These are phyloP conservation scores for Sebastolobus alascanus DNA, from an alignment of 2,797 vertebrate genomes.

Conservation along the genomic window DNA sequence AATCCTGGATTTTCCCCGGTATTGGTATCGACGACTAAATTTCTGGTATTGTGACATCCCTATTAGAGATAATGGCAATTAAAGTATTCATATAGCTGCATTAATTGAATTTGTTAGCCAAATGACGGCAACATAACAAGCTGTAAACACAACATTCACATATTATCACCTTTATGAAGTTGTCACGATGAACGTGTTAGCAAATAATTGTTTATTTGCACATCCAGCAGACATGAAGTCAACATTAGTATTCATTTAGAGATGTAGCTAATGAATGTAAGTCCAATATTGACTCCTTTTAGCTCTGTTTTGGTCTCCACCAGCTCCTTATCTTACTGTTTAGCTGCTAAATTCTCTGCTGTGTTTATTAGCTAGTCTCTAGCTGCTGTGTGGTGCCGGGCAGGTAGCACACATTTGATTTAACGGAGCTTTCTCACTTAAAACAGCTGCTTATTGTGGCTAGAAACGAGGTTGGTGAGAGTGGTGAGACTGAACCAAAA, in stretches of 20 bases:
- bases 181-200: neutral
- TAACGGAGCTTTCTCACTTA: slow-evolving; percentile 20
- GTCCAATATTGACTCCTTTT: slow-evolving; percentile 11
- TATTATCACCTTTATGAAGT: slow-evolving; percentile 9
- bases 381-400: neutral
- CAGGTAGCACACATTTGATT: slow-evolving; percentile 11
- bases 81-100: slow-evolving; percentile 1
- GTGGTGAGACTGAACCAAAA: slow-evolving; percentile 9
- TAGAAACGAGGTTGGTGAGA: slow-evolving; percentile 25
- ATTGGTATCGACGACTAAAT: too few species aligned
- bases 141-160: slow-evolving; percentile 9
- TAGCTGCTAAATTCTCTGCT: neutral
- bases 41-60: neutral
- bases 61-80: neutral
- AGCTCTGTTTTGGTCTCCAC: slow-evolving; percentile 26
- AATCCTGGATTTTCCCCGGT: too few species aligned
- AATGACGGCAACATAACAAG: neutral
- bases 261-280: slow-evolving; percentile 20
- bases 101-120: neutral
- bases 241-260: slow-evolving; percentile 15
- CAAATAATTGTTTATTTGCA: slow-evolving; percentile 25
- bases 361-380: neutral
- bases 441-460: slow-evolving; percentile 19
- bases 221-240: slow-evolving; percentile 1
- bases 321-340: slow-evolving; percentile 5